Conservation (phyloP, 2,113 vertebrate species). For the Gnathonemus longibarbis region DNA sequence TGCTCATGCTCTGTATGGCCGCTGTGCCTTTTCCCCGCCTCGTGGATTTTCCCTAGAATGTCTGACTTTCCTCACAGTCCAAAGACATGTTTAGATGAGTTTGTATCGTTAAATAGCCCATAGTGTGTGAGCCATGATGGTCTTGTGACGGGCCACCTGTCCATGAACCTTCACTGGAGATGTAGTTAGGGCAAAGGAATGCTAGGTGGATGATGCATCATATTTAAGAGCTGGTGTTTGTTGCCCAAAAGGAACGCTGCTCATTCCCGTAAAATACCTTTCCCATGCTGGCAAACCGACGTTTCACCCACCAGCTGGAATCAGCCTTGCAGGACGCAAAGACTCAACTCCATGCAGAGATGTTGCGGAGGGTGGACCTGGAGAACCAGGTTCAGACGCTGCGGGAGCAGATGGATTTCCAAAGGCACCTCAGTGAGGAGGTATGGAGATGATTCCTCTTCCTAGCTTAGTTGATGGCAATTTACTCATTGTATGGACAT, state of each 20-base stretch:
- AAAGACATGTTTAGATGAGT: background rate
- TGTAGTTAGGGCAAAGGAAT: background rate
- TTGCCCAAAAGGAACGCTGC: background rate
- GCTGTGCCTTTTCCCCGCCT: background rate
- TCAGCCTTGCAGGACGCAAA: conserved; percentile 50
- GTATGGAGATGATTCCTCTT: conserved; percentile 40
- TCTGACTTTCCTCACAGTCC: background rate
- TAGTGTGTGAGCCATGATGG: background rate
- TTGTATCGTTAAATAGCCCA: background rate
- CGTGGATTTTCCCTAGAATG: background rate
- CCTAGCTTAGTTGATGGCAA: background rate
- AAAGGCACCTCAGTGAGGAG: conserved; percentile 63
- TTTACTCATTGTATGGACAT: background rate
- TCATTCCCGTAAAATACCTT: background rate
- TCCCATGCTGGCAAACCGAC: background rate
- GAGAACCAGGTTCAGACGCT: conserved; percentile 71
- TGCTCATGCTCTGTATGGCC: background rate
- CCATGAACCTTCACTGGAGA: background rate
- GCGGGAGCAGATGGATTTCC: conserved; percentile 66
- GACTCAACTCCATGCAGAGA: conserved; percentile 65
- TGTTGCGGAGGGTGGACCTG: conserved; percentile 59
- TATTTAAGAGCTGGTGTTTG: background rate
- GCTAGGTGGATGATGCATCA: background rate
- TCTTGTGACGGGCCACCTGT: background rate
- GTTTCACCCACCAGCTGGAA: conserved; percentile 46